phyloP scores from a whole-genome alignment of 2,888 invertebrate genomes.

The Scaptomyza reducta region DNA sequence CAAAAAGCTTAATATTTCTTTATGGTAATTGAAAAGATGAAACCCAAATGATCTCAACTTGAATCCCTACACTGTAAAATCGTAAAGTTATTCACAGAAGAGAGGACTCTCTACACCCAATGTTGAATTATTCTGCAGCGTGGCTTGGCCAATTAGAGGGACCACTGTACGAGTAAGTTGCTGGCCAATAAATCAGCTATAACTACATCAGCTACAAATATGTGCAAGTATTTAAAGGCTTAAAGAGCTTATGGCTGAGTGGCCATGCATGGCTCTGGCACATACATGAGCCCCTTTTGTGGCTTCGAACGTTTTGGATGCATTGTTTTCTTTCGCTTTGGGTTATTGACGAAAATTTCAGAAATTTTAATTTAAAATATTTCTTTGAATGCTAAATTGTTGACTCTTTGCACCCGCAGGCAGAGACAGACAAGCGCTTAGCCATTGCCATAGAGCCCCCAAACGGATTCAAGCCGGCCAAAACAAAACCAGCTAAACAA shows the following conservation, averaged over 20 bases:
- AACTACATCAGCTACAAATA: constrained; percentile 49
- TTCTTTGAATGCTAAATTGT: constrained; percentile 81
- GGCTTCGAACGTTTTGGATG: constrained; percentile 31
- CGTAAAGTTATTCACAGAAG: neutral
- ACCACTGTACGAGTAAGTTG: constrained; percentile 24
- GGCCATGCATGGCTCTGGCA: neutral
- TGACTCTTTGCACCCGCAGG: constrained; percentile 69
- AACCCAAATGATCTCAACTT: neutral
- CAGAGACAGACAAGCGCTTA: constrained; percentile 44
- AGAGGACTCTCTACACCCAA: neutral
- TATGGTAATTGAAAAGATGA: too few species aligned
- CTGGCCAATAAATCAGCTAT: constrained; percentile 53
- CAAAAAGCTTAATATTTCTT: too few species aligned
- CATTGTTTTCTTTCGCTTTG: constrained; percentile 64
- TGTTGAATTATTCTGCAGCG: constrained; percentile 17
- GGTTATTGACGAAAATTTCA: constrained; percentile 82
- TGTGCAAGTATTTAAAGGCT: constrained; percentile 70
- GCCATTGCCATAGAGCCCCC: constrained; percentile 36
- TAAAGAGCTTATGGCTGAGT: constrained; percentile 24
- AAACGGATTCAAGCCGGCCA: constrained; percentile 18
- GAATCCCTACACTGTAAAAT: neutral
- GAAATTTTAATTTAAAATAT: constrained; percentile 85
- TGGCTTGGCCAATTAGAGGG: constrained; percentile 41
- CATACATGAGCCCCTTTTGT: constrained; percentile 19
- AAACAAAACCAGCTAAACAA: constrained; percentile 71